Conservation (phyloP, 1,140 invertebrate genomes). For the Thalassaphorura encarpata region DNA sequence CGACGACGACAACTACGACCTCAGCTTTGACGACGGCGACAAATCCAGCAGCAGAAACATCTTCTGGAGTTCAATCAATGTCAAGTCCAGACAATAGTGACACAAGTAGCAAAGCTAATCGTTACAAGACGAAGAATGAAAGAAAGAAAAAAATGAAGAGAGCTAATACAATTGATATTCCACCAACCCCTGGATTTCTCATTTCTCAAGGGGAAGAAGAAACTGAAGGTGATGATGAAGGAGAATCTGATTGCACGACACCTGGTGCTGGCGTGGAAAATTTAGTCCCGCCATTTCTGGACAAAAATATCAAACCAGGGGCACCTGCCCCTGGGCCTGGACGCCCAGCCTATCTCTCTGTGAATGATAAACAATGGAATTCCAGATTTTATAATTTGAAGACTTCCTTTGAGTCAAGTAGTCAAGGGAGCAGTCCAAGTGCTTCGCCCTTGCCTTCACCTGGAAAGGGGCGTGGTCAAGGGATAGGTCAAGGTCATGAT, state of each 20-base stretch:
- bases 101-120: slow-evolving; percentile 9
- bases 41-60: background rate
- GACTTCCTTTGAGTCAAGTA: slow-evolving; percentile 59
- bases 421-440: slow-evolving; percentile 27
- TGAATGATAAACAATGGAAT: slow-evolving; percentile 53
- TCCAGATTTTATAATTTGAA: slow-evolving; percentile 73
- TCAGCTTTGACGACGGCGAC: background rate
- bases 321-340: slow-evolving; percentile 11
- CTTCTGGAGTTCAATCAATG: background rate
- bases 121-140: slow-evolving; percentile 34
- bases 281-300: slow-evolving; percentile 69
- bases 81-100: too few species aligned
- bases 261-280: slow-evolving; percentile 63
- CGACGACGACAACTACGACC: background rate
- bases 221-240: slow-evolving; percentile 37
- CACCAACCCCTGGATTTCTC: slow-evolving; percentile 52
- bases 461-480: too few species aligned
- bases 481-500: too few species aligned
- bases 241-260: slow-evolving; percentile 4
- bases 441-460: slow-evolving; percentile 17
- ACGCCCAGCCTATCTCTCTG: slow-evolving; percentile 35
- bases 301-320: slow-evolving; percentile 46
- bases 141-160: slow-evolving; percentile 71
- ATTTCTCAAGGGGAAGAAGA: slow-evolving; percentile 41
- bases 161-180: slow-evolving; percentile 78